Percentiles rank a stretch among this genome's conserved stretches.
These are phyloP conservation scores for Chrysolina haemoptera DNA, from an alignment of 2,888 invertebrate species.

Conservation along the genomic window DNA sequence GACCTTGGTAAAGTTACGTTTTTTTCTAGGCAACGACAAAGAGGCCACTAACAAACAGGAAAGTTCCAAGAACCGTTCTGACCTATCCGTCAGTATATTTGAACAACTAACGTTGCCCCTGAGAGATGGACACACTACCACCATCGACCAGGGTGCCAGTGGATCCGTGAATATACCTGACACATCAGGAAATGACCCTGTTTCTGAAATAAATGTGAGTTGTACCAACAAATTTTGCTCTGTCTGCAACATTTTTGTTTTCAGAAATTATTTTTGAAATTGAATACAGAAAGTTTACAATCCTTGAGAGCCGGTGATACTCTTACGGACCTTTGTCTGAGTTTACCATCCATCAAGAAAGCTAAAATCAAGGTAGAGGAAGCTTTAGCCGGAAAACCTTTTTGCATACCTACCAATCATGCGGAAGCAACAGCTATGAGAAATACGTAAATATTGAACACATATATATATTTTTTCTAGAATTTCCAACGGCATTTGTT, in stretches of 20 bases:
- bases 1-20: not conserved
- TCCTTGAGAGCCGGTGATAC: slow-evolving; percentile 87
- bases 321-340: slow-evolving; percentile 85
- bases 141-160: slow-evolving; percentile 65
- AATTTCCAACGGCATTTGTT: too few species aligned
- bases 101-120: slow-evolving; percentile 82
- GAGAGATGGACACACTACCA: slow-evolving; percentile 71
- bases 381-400: slow-evolving; percentile 78
- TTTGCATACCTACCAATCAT: slow-evolving; percentile 78
- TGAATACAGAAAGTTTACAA: slow-evolving; percentile 85
- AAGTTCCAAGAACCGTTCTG: slow-evolving; percentile 77
- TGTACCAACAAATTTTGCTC: not conserved
- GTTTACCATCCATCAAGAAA: slow-evolving; percentile 79
- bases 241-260: slow-evolving; percentile 51
- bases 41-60: slow-evolving; percentile 71
- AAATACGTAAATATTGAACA: slow-evolving; percentile 70
- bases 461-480: too few species aligned
- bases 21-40: slow-evolving; percentile 70
- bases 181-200: slow-evolving; percentile 62
- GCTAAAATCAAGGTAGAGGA: slow-evolving; percentile 77
- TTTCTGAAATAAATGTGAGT: slow-evolving; percentile 70
- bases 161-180: slow-evolving; percentile 64
- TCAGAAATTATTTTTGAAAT: slow-evolving; percentile 84
- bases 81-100: slow-evolving; percentile 80
- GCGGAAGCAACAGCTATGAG: slow-evolving; percentile 80